These are phyloP conservation scores for Leucoraja ocellata DNA, from an alignment of 2,797 vertebrate genomes.

Conservation along the genomic window DNA sequence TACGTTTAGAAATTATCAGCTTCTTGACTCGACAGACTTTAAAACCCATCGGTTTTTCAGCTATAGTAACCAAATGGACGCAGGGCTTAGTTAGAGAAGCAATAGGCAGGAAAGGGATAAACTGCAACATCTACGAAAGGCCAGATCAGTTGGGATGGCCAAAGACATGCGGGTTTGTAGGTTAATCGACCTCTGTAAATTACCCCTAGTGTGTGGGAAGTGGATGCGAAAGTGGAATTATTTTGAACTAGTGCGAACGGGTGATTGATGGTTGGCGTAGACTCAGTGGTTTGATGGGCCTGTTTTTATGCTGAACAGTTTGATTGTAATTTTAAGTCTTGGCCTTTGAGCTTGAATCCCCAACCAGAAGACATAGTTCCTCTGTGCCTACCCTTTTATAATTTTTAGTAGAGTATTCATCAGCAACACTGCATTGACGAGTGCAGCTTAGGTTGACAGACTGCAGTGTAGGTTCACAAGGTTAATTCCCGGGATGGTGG, in stretches of 20 bases:
- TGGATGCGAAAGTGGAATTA: too few species aligned
- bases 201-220: too few species aligned
- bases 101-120: background rate
- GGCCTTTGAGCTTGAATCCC: background rate
- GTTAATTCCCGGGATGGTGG: too few species aligned
- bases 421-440: too few species aligned
- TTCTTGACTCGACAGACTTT: background rate
- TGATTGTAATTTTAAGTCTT: background rate
- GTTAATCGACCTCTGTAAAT: too few species aligned
- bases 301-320: background rate
- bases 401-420: background rate
- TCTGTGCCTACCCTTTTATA: background rate
- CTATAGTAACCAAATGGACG: background rate
- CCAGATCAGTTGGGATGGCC: background rate
- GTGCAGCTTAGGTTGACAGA: too few species aligned
- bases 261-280: too few species aligned
- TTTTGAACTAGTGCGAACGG: too few species aligned
- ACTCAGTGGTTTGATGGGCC: too few species aligned
- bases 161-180: too few species aligned
- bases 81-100: too few species aligned
- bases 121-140: background rate
- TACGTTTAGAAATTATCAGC: background rate
- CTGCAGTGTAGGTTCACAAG: too few species aligned
- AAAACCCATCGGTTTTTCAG: background rate
- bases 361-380: background rate